Evolutionary conservation across 2,113 vertebrate genomes (phyloP).

Genomic region (Peucedramus taeniatus): DNA sequence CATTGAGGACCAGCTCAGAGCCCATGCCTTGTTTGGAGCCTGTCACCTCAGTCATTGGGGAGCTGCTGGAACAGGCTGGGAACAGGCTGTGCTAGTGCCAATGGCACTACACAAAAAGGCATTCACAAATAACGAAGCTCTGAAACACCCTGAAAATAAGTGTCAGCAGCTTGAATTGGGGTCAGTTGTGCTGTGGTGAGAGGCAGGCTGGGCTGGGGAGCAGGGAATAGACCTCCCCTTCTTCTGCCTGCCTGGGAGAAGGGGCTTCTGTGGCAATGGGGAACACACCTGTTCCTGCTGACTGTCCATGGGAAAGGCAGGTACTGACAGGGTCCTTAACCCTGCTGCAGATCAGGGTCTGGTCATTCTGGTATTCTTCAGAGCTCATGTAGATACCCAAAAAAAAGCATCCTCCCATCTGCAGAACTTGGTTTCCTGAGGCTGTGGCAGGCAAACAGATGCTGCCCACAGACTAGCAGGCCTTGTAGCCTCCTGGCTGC

Average conservation of each 20-base stretch:
- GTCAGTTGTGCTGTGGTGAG: background rate
- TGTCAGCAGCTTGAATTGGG: slow-evolving; percentile 50
- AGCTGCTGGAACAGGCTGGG: slow-evolving; percentile 57
- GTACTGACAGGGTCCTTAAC: background rate
- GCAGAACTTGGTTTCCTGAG: background rate
- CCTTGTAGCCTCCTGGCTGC: background rate
- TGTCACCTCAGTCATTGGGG: background rate
- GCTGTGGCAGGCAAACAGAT: background rate
- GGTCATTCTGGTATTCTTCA: background rate
- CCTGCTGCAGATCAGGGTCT: background rate
- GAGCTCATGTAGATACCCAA: rapidly evolving
- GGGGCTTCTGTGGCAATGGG: background rate
- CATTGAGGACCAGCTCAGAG: background rate
- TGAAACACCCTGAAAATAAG: slow-evolving; percentile 34
- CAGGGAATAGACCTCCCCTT: background rate
- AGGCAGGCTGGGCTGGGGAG: background rate
- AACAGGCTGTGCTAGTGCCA: slow-evolving; percentile 57
- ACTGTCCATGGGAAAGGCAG: background rate
- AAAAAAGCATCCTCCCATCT: background rate
- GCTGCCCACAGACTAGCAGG: background rate
- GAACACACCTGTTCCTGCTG: background rate
- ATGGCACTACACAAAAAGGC: slow-evolving; percentile 17
- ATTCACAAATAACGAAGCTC: slow-evolving; percentile 56
- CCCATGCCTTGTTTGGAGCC: background rate
- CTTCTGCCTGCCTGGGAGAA: background rate